phyloP scores from a whole-genome alignment of 2,113 vertebrate species.

The Nibea coibor region DNA sequence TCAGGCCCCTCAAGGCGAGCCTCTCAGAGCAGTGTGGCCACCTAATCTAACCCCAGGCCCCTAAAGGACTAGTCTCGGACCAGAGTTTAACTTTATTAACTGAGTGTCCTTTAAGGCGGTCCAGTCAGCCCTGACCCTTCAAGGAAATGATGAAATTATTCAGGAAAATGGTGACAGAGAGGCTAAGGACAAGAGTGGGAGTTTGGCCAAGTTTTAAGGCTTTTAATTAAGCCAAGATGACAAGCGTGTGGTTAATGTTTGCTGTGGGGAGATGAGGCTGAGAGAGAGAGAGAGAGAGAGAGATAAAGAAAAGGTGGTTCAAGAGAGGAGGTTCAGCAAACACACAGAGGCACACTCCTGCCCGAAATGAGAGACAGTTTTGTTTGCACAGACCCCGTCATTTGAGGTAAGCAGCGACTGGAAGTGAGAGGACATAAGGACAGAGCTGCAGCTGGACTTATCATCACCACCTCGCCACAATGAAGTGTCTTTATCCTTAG shows the following conservation, averaged over 20 bases:
- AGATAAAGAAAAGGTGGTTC: constrained; percentile 53
- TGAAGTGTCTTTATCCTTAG: constrained; percentile 39
- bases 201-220: constrained; percentile 15
- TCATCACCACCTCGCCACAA: constrained; percentile 47
- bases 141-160: constrained; percentile 49
- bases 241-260: constrained; percentile 43
- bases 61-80: constrained; percentile 51
- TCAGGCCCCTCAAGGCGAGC: constrained; percentile 51
- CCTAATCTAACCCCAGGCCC: constrained; percentile 64
- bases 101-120: constrained; percentile 59
- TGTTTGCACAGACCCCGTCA: constrained; percentile 54
- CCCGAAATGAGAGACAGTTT: constrained; percentile 47
- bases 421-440: constrained; percentile 60
- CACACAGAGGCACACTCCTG: constrained; percentile 49
- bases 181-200: neutral
- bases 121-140: constrained; percentile 46
- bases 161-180: constrained; percentile 36
- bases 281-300: constrained; percentile 33
- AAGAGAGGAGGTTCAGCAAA: constrained; percentile 46
- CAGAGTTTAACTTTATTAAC: constrained; percentile 72
- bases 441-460: constrained; percentile 53
- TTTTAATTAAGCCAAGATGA: constrained; percentile 69
- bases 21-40: constrained; percentile 35
- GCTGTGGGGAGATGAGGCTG: constrained; percentile 34
- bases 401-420: constrained; percentile 57